Conservation (phyloP, 2,888 invertebrate species). For the Harmothoe impar region DNA sequence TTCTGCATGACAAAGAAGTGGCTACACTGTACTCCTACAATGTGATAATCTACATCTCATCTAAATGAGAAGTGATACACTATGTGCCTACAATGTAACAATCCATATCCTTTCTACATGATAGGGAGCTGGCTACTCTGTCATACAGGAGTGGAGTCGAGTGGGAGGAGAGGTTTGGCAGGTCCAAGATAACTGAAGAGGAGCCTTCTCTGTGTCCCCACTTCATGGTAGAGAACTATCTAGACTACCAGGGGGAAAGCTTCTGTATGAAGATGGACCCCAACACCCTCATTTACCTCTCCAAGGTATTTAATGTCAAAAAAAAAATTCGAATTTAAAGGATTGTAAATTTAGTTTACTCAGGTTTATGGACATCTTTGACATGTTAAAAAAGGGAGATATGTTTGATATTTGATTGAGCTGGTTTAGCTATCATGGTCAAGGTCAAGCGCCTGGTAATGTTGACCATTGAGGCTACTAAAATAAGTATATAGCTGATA, state of each 20-base stretch:
- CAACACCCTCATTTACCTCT: slow-evolving; percentile 82
- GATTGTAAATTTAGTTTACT: not conserved
- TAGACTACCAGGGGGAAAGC: slow-evolving; percentile 82
- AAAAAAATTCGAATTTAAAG: too few species aligned
- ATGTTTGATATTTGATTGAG: too few species aligned
- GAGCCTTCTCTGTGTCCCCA: slow-evolving; percentile 80
- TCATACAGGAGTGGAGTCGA: slow-evolving; percentile 83
- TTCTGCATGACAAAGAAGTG: too few species aligned
- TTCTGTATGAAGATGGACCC: slow-evolving; percentile 83
- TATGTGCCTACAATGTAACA: too few species aligned
- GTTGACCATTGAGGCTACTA: too few species aligned
- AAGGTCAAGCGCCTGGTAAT: too few species aligned
- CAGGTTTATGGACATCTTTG: not conserved
- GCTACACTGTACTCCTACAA: too few species aligned
- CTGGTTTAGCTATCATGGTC: too few species aligned
- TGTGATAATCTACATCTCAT: too few species aligned
- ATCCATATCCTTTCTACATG: slow-evolving; percentile 22
- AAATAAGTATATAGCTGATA: too few species aligned
- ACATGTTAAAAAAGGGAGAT: not conserved
- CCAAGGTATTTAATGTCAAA: slow-evolving; percentile 80
- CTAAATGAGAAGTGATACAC: too few species aligned
- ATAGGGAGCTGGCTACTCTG: slow-evolving; percentile 82
- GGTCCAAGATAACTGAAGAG: slow-evolving; percentile 75
- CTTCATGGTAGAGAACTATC: slow-evolving; percentile 82
- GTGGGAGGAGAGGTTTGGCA: slow-evolving; percentile 81